These are phyloP conservation scores for Kradibia gibbosae DNA, from an alignment of 1,140 invertebrate genomes.

Conservation along the genomic window DNA sequence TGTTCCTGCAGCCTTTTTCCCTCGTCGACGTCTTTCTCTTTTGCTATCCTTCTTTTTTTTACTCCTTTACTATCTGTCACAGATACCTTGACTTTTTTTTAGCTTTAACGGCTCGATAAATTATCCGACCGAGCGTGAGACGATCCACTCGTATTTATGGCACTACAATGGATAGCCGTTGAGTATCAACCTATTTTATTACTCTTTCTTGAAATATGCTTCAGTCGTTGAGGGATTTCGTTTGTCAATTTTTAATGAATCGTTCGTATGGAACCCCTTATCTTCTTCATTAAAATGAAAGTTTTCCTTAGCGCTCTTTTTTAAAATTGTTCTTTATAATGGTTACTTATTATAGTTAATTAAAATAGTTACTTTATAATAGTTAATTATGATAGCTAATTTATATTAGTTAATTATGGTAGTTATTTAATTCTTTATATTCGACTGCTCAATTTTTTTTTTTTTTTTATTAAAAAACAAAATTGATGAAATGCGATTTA, in stretches of 20 bases:
- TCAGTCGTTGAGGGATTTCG: background rate
- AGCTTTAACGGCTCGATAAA: slow-evolving; percentile 39
- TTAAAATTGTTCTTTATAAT: background rate
- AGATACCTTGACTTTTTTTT: slow-evolving; percentile 14
- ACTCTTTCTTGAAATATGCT: slow-evolving; percentile 6
- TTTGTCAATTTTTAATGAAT: slow-evolving; percentile 25
- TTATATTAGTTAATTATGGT: no score
- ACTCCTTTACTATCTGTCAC: background rate
- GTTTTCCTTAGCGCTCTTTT: background rate
- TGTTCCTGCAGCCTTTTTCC: slow-evolving; percentile 6
- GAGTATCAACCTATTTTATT: slow-evolving; percentile 3
- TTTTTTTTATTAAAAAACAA: no score
- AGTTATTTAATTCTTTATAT: no score
- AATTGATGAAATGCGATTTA: no score
- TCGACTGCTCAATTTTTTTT: no score
- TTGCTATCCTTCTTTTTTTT: background rate
- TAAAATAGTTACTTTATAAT: background rate
- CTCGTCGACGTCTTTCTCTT: background rate
- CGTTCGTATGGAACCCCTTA: background rate
- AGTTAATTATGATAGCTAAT: no score
- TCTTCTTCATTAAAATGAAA: background rate
- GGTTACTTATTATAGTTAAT: background rate
- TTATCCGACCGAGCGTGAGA: background rate
- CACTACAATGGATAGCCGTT: slow-evolving; percentile 27
- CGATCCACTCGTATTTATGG: slow-evolving; percentile 28